Evolutionary conservation across 2,888 invertebrate genomes (phyloP), one percentile per base, ranked within the genome.

Genomic region (Hoplodrina blanda): DNA sequence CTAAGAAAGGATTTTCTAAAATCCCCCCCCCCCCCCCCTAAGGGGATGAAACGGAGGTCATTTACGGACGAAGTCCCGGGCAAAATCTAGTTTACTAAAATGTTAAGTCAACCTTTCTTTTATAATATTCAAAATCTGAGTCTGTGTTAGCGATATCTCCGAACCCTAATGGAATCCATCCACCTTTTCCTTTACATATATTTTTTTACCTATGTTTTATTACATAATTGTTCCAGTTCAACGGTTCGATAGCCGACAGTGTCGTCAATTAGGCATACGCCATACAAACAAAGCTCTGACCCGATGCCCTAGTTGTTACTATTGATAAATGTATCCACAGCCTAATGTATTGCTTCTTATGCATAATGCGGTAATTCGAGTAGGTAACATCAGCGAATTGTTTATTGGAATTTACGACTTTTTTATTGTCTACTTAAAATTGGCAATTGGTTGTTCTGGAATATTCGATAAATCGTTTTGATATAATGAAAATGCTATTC

Each of bases 251-350:
- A 80, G 69, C 65, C 62, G 57, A 76, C 71, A 69, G 78, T 78
- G 86, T 85, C 76, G 75, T 81, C 83, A 81, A 77, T 87, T 83
- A 82, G 73, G 71, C 67, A 67, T 76, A 74, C 44, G 25, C 44
- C 57, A 52, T 61, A 73, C 84, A 82, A 80, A 84, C 78, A 78
- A 71, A 66, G 62, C 71, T 68, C 41, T 73, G 83, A 79, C 80
- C 82, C 41, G 62, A 76, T 83, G 85, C 79, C 87, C 87, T 75
- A 85, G 57, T 80, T 81, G 53, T 46, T 57, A 19, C 59, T 85
- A 86, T 86, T 84, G 82, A 83, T 80, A 80, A 74, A 82, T 72
- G 71, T 80, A 79, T 77, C 76, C 71, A 69, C 53, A 11, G 57
- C 61, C 19, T 78, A 82, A 79, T 81, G 77, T 56, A 80, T 81